A percentile compares a stretch with the other conserved stretches of the same genome.
Conservation (phyloP, 2,113 vertebrate genomes). For the Ivindomyrus marchei region DNA sequence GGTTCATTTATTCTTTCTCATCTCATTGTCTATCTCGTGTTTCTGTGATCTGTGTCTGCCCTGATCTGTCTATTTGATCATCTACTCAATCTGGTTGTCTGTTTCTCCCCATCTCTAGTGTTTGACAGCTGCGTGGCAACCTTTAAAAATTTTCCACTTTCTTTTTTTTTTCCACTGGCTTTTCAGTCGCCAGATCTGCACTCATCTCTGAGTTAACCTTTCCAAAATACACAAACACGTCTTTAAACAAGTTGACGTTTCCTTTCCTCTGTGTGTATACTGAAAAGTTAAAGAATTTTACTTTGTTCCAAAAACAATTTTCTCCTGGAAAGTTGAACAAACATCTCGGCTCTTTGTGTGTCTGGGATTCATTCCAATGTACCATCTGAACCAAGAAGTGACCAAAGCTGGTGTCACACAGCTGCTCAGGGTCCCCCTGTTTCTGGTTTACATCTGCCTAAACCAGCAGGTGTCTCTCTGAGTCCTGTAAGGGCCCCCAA, state of each 20-base stretch:
- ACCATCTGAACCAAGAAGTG: not conserved
- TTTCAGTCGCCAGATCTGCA: not conserved
- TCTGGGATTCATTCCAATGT: not conserved
- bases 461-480: not conserved
- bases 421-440: not conserved
- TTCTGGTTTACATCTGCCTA: not conserved
- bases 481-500: not conserved
- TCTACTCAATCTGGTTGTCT: not conserved
- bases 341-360: not conserved
- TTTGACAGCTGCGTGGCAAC: not conserved
- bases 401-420: not conserved
- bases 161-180: not conserved
- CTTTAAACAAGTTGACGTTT: not conserved
- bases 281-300: not conserved
- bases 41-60: not conserved
- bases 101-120: not conserved
- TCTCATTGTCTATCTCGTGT: not conserved
- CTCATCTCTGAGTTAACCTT: not conserved
- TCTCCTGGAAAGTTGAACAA: not conserved
- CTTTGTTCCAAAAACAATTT: not conserved
- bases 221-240: not conserved
- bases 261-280: not conserved
- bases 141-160: not conserved
- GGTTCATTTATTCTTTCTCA: not conserved
- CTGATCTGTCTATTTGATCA: not conserved